These are phyloP conservation scores for Centroberyx gerrardi DNA, from an alignment of 2,797 vertebrate species.

Conservation along the genomic window DNA sequence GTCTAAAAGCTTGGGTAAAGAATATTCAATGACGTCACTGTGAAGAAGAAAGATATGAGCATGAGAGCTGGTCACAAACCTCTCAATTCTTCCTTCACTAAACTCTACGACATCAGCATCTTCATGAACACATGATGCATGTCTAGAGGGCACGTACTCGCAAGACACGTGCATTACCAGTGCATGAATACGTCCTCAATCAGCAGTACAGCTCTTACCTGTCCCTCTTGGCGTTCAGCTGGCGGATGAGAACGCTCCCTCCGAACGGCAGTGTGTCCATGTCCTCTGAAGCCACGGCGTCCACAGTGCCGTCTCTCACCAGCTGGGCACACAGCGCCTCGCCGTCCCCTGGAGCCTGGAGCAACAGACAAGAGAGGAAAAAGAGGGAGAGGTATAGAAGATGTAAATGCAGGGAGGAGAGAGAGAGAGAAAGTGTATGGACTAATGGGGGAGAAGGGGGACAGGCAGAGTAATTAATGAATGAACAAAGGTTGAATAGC, in stretches of 20 bases:
- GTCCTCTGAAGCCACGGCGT: slow-evolving; percentile 89
- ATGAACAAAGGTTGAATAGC: background rate
- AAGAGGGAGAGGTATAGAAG: background rate
- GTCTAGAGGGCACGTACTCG: background rate
- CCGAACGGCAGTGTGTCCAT: slow-evolving; percentile 91
- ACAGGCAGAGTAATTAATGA: background rate
- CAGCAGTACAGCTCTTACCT: slow-evolving; percentile 64
- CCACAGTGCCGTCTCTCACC: slow-evolving; percentile 77
- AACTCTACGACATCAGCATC: background rate
- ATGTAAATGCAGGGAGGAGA: background rate
- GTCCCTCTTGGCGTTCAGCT: slow-evolving; percentile 83
- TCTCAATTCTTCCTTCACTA: background rate
- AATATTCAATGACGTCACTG: slow-evolving; percentile 86
- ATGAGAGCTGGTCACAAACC: slow-evolving; percentile 1
- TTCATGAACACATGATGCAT: too few species aligned
- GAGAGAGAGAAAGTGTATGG: too few species aligned
- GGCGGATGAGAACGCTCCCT: slow-evolving; percentile 84
- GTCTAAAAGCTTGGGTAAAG: slow-evolving; percentile 81
- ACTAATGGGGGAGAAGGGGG: background rate
- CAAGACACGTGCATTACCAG: background rate
- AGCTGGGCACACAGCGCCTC: slow-evolving; percentile 87
- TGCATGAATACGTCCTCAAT: background rate
- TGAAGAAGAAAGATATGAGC: slow-evolving; percentile 23
- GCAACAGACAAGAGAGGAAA: background rate
- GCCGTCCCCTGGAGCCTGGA: slow-evolving; percentile 88